Evolutionary conservation across 2,797 vertebrate species (phyloP).

Genomic region (Danionella dracula): DNA sequence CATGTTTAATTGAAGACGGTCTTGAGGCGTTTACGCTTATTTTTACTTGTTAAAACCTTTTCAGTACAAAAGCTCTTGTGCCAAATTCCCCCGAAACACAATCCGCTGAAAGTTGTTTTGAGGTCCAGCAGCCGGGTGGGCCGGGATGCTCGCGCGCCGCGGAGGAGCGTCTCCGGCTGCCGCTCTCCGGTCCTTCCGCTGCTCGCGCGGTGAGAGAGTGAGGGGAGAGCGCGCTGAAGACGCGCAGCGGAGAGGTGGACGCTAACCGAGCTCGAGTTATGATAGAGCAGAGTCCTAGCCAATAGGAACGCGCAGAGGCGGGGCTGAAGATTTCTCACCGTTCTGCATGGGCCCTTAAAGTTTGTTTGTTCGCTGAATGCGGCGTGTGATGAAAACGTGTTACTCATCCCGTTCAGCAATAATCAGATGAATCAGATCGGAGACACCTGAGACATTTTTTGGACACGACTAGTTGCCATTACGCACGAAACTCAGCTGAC

Average conservation of each 20-base stretch:
- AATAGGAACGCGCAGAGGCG: conserved; percentile 67
- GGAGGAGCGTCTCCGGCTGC: conserved; percentile 9
- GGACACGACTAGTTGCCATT: conserved; percentile 64
- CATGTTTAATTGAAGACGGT: too few species aligned
- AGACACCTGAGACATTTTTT: conserved; percentile 62
- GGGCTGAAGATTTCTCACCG: conserved; percentile 67
- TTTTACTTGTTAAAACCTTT: background rate
- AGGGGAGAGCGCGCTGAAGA: background rate
- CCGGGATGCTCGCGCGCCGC: conserved; percentile 13
- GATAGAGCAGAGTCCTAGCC: conserved; percentile 69
- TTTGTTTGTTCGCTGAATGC: conserved; percentile 81
- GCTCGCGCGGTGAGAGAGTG: conserved; percentile 32
- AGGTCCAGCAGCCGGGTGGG: background rate
- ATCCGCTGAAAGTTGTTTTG: too few species aligned
- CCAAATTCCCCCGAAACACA: too few species aligned
- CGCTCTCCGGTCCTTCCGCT: conserved; percentile 11
- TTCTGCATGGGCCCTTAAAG: conserved; percentile 77
- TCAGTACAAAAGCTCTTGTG: background rate
- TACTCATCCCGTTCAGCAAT: conserved; percentile 64
- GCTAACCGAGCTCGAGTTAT: conserved; percentile 45
- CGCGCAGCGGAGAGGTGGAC: conserved; percentile 20
- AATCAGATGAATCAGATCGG: conserved; percentile 65
- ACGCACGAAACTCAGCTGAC: conserved; percentile 61
- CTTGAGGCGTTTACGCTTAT: background rate
- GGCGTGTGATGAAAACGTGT: conserved; percentile 79